Conservation (phyloP, 1,140 invertebrate genomes). For the Drosophila quadrilineata region DNA sequence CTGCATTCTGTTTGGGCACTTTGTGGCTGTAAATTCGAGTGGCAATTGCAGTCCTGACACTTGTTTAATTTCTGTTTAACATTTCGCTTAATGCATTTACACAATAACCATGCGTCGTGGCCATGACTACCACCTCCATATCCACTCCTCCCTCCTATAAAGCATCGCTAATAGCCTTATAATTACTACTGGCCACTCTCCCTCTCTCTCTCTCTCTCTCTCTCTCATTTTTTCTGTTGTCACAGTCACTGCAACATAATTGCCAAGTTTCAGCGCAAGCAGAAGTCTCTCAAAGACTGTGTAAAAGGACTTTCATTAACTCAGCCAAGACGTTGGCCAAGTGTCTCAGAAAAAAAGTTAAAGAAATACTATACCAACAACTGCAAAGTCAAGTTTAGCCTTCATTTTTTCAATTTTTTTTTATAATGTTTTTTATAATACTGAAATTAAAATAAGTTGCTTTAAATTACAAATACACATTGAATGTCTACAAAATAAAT, state of each 20-base stretch:
- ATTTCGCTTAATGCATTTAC: conserved; percentile 75
- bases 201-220: no score
- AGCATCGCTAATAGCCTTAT: conserved; percentile 72
- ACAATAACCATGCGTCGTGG: conserved; percentile 67
- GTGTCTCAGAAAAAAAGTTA: conserved; percentile 34
- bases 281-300: no score
- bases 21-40: conserved; percentile 20
- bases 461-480: no score
- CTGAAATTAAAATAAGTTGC: conserved; percentile 26
- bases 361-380: conserved; percentile 1
- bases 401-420: no score
- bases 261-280: conserved; percentile 31
- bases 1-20: neutral
- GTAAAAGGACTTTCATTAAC: conserved; percentile 69
- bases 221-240: no score
- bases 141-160: neutral
- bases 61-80: conserved; percentile 67
- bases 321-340: conserved; percentile 51
- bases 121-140: neutral
- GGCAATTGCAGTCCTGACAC: conserved; percentile 33
- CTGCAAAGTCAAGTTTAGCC: neutral
- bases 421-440: no score
- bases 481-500: no score
- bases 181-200: conserved; percentile 74
- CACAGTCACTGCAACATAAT: conserved; percentile 45